Base-by-base conservation (phyloP, 2,113 vertebrate genomes). In the Atractosteus spatula region DNA sequence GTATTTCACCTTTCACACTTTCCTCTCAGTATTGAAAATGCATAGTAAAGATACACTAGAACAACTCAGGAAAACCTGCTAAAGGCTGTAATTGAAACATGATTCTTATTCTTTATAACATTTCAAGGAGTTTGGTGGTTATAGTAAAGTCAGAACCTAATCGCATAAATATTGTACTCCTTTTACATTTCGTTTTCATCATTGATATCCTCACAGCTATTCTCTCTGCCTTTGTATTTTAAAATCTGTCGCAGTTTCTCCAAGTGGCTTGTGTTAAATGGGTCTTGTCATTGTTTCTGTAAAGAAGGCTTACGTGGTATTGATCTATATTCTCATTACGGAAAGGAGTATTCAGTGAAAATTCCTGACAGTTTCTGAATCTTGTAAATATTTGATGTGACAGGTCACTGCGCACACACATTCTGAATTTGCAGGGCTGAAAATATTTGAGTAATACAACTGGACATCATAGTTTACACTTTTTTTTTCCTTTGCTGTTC, bases 331-430 rank as follows among this genome's bases (percentile, higher is more conserved):
- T 75, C 47, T 7, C 79, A 42, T 45, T 10, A 75, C 73, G 61
- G 71, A 70, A 29, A 29, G 29, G 29, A 29, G 29, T 29, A 29
- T 29, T 68, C 64, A 71, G 68, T 68, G 78, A 76, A 67, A 73
- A 63, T 72, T 41, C 77, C 71, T 75, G 74, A 70, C 62, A 57
- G 78, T 83, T 79, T 17, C 67, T 68, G 69, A 45, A 67, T 80
- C 71, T 78, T 66, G 72, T 68, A 74, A 75, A 80, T 74, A 66
- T 71, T 73, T 83, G 74, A 80, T 74, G 69, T 81, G 74, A 70
- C 73, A 71, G 74, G 76, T 74, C 76, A 63, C 75, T 76, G 78
- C 62, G 70, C 68, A 74, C 57, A 62, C 77, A 75, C 74, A 66
- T 78, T 70, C 78, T 83, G 69, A 75, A 78, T 74, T 67, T 63